Conservation (phyloP, 2,888 invertebrate species). For the Amblyteles armatorius region DNA sequence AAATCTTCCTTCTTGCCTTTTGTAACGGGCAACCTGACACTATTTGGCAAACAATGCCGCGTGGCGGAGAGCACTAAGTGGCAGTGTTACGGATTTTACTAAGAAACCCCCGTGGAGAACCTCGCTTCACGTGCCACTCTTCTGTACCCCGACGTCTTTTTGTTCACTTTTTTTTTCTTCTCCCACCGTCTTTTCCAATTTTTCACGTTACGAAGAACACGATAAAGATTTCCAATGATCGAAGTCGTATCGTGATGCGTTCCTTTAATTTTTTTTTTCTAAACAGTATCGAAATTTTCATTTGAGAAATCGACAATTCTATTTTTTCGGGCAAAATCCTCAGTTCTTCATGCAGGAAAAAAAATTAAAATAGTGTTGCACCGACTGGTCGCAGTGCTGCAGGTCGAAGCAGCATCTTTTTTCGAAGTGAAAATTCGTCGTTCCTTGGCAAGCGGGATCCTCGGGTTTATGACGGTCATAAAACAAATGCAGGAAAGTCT, state of each 20-base stretch:
- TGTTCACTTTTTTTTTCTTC: constrained; percentile 19
- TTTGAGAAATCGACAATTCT: background rate
- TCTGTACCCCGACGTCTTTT: constrained; percentile 31
- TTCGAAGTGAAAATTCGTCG: constrained; percentile 33
- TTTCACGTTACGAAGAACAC: constrained; percentile 18
- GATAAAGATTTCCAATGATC: constrained; percentile 8
- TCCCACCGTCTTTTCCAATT: constrained; percentile 19
- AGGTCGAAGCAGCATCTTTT: constrained; percentile 43
- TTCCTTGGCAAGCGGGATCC: constrained; percentile 10
- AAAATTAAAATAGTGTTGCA: constrained; percentile 22
- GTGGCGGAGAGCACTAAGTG: constrained; percentile 77
- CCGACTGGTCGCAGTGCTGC: constrained; percentile 39
- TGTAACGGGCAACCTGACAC: constrained; percentile 76
- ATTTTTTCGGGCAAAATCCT: background rate
- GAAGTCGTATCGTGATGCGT: background rate
- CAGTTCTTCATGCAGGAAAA: background rate
- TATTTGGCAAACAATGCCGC: constrained; percentile 78
- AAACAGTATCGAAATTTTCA: background rate
- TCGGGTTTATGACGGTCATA: constrained; percentile 73
- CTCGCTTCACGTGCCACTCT: constrained; percentile 65
- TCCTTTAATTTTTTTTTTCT: too few relatives aligned
- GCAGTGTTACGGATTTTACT: constrained; percentile 79
- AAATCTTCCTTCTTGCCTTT: constrained; percentile 68
- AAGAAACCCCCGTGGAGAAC: constrained; percentile 76
- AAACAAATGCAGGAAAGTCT: constrained; percentile 73